Evolutionary conservation across 2,797 vertebrate species (phyloP), one percentile per base, ranked within the genome.

Genomic region (Falco naumanni): DNA sequence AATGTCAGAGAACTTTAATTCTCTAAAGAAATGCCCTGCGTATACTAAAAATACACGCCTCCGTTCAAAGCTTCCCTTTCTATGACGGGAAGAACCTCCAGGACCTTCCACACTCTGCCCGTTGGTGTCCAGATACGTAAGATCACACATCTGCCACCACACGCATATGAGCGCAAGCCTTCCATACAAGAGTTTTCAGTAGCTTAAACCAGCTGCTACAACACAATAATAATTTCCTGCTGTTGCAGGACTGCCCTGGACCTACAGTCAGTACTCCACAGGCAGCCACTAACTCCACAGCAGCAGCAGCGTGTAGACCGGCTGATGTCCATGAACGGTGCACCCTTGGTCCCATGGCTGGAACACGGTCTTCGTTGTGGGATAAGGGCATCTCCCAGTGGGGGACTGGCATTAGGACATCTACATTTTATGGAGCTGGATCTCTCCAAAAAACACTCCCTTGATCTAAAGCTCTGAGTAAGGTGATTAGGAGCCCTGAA

Each of bases 1-100:
- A 80, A 66, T 45, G 79, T 29, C 89, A 59, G 70, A 92, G 34
- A 87, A 88, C 79, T 95, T 86, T 31, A 56, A 20, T 85, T 88
- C 31, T 50, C 53, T 11, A 28, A 26, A 61, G 16, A 43, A 80
- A 77, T 29, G 11, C 8, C 21, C 37, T 47, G 29, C 5, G 13
- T 20, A 26, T 5, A 29, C 8, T 39, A 64, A 86, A 87, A 81
- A 43, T 2, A 33, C 9, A 47, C 15, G n/a, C 4, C 10, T 78
- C 61, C 65, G 7, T 21, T 72, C 33, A 69, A 78, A 78, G 47
- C 17, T 72, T 39, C 48, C 16, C 26, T 59, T 69, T n/a, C 94
- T 39, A 13, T 0, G 6, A 84, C 43, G 37, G 28, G 29, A 71
- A 51, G 29, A 20, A 24, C 25, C 56, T 28, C 22, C 76, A 84